Base-by-base conservation (phyloP, 2,888 invertebrate genomes). In the Ormyrus nitidulus region DNA sequence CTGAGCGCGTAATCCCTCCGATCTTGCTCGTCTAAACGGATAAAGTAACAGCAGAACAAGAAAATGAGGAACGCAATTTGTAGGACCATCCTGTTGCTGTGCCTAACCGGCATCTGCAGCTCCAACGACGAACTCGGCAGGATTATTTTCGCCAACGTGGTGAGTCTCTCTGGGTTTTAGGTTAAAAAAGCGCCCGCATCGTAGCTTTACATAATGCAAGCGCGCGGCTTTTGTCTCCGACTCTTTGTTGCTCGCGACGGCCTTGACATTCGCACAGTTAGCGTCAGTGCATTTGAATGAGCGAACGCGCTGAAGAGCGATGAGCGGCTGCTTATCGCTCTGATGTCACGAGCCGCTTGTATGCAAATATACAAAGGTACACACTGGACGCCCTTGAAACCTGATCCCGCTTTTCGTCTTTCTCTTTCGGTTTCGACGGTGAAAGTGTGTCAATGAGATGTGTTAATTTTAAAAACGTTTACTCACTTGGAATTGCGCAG, bases 141-240 rank as follows among this genome's bases (percentile, higher is more conserved):
- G 53, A 81, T 89, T 13, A 79, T 90, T 65, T 89, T 90, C 66
- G 87, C 88, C 4, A 90, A 88, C 82, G 73, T 90, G n/a, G 90
- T 90, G 82, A 89, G 89, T 87, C 81, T 0, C 34, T 34, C 34
- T 34, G 34, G 34, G 4, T 34, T 34, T 34, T 34, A 34, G 34
- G 34, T 34, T 34, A 34, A 34, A 34, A 34, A 34, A 34, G 34
- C 34, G 34, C 34, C 34, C 4, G 34, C 34, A 34, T 19, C 19
- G 19, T 19, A 19, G 19, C 19, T 19, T 19, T 19, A 19, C 19
- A 19, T 19, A 19, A 19, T 19, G 19, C 19, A 19, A 2, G 19
- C 19, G 19, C 19, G 19, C 19, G 19, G 19, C 19, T 19, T 19
- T 19, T 19, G 19, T 19, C 19, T 1, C 19, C 19, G 19, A 19